Evolutionary conservation across 2,888 invertebrate genomes (phyloP).

Genomic region (Rhingia rostrata): DNA sequence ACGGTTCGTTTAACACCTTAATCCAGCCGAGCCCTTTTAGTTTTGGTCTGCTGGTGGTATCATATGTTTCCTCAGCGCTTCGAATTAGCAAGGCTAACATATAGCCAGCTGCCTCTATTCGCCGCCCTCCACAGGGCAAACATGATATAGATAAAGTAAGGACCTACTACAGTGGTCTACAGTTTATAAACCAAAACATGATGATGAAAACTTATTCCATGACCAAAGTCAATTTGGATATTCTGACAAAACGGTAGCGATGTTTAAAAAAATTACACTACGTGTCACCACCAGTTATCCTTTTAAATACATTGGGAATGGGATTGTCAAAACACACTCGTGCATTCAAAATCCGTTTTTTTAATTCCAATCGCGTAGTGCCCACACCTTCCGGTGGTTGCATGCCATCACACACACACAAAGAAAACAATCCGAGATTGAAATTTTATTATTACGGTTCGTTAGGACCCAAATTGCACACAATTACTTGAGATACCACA

Average conservation of each 20-base stretch:
- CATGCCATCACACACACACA: not conserved
- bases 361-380: slow-evolving; percentile 42
- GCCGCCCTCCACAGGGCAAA: no score
- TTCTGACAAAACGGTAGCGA: slow-evolving; percentile 1
- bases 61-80: no score
- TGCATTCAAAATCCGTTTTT: slow-evolving; percentile 26
- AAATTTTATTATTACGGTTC: slow-evolving; percentile 42
- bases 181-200: no score
- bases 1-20: no score
- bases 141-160: no score
- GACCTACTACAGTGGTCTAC: no score
- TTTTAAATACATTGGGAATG: slow-evolving; percentile 3
- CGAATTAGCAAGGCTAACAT: no score
- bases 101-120: no score
- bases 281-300: slow-evolving; percentile 6
- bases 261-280: slow-evolving; percentile 11
- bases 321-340: not conserved
- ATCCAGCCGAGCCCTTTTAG: no score
- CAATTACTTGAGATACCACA: slow-evolving; percentile 45
- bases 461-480: slow-evolving; percentile 36
- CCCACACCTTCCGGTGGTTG: slow-evolving; percentile 47
- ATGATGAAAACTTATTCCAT: no score
- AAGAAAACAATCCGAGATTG: slow-evolving; percentile 41
- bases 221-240: no score
- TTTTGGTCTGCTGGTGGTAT: no score